Base-by-base conservation (phyloP, 1,140 invertebrate species). In the Orius laevigatus region DNA sequence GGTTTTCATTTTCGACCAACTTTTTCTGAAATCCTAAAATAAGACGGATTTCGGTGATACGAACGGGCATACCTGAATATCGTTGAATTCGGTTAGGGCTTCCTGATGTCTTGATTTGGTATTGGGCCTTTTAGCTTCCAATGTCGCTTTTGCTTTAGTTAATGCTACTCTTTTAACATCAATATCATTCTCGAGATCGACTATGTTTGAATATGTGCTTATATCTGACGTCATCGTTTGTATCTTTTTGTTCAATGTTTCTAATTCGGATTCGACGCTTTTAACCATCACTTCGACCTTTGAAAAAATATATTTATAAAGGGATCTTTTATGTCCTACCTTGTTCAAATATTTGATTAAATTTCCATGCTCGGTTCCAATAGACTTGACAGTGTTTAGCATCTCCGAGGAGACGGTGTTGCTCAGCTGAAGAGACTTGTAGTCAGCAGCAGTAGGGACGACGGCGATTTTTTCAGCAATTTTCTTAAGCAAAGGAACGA, bases 1-100 rank as follows among this genome's bases (percentile, higher is more conserved):
- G 74, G 51, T 76, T 78, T 60, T 81, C 78, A 62, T 81, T 79
- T 15, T 76, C 75, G 53, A 76, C 70, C 10, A 81, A 61, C 55
- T 70, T 68, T 53, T 64, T 64, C 70, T 80, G 66, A 35, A 64
- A 58, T n/a, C n/a, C 50, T 55, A 48, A 38, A 34, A 38, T 3
- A 4, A 10, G n/a, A 12, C 11, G 36, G 11, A 38, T 38, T 38
- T 16, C 10, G n/a, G n/a, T n/a, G n/a, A n/a, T 25, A 25, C 3
- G 8, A 25, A 5, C 11, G 12, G 5, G 4, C 4, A n/a, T 14
- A 46, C 33, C 44, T 46, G 44, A 10, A 33, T 32, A 38, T 39
- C 46, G 12, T 48, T 36, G 43, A 32, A 45, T 2, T 45, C 43
- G n/a, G 8, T 25, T n/a, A 5, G 20, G 5, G 10, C 5, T 15